phyloP scores from a whole-genome alignment of 1,140 invertebrate species.

The Leptonema lineaticorne region DNA sequence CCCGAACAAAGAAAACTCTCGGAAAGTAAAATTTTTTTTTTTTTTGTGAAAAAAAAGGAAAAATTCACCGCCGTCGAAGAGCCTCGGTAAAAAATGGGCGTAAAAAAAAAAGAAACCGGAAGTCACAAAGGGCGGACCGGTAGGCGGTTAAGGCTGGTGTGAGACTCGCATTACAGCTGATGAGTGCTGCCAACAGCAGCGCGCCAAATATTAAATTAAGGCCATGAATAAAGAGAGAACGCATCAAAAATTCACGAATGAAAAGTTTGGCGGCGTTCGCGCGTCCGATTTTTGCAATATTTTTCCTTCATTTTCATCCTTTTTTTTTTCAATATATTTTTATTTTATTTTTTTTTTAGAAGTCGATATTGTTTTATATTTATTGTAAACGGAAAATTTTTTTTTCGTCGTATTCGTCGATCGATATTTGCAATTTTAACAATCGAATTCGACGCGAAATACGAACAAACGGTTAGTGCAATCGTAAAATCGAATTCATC shows the following conservation, averaged over 20 bases:
- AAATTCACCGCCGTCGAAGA: neutral
- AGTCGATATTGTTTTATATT: no score
- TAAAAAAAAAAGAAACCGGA: neutral
- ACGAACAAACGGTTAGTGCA: no score
- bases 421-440: no score
- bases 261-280: neutral
- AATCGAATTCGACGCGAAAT: no score
- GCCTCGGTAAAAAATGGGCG: neutral
- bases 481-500: no score
- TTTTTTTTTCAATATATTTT: no score
- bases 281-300: neutral
- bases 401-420: no score
- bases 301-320: neutral
- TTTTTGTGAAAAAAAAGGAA: neutral
- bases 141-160: no score
- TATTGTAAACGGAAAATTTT: no score
- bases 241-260: slow-evolving; percentile 14
- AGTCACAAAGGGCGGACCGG: neutral
- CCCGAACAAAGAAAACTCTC: neutral
- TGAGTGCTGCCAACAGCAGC: slow-evolving; percentile 13
- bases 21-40: no score
- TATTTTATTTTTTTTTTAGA: no score
- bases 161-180: slow-evolving; percentile 8
- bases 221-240: slow-evolving; percentile 1
- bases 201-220: slow-evolving; percentile 13